A percentile compares a stretch with the other conserved stretches of the same genome.
phyloP scores from a whole-genome alignment of 2,888 invertebrate genomes.

The Lymantria dispar region DNA sequence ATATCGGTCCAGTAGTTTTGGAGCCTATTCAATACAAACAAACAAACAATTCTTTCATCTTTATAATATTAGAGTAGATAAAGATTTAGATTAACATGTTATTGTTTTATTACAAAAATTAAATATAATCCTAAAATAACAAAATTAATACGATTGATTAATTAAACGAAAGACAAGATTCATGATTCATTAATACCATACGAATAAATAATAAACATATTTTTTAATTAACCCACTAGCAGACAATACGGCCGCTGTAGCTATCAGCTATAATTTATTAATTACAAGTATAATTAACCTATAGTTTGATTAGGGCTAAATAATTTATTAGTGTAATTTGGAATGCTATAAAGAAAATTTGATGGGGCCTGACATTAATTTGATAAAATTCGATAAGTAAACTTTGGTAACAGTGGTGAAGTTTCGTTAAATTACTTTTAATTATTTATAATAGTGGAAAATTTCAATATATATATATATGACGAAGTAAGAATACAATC shows the following conservation, averaged over 20 bases:
- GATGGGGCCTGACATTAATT: slow-evolving; percentile 25
- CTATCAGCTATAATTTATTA: slow-evolving; percentile 41
- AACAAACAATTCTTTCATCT: too few relatives aligned
- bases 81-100: too few relatives aligned
- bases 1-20: too few relatives aligned
- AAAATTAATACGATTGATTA: background rate
- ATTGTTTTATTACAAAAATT: too few relatives aligned
- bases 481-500: too few relatives aligned
- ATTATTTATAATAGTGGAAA: background rate
- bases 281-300: slow-evolving; percentile 44
- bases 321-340: slow-evolving; percentile 45
- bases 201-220: slow-evolving; percentile 32
- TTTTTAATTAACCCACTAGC: slow-evolving; percentile 36
- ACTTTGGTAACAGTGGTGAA: background rate
- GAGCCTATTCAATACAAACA: too few relatives aligned
- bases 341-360: slow-evolving; percentile 41
- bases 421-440: background rate
- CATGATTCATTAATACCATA: slow-evolving; percentile 15
- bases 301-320: slow-evolving; percentile 46
- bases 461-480: too few relatives aligned
- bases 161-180: background rate
- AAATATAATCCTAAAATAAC: background rate
- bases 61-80: too few relatives aligned
- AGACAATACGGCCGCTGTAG: slow-evolving; percentile 27
- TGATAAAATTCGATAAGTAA: slow-evolving; percentile 18